Base-by-base conservation (phyloP, 2,797 vertebrate genomes). In the Eleutherodactylus coqui region DNA sequence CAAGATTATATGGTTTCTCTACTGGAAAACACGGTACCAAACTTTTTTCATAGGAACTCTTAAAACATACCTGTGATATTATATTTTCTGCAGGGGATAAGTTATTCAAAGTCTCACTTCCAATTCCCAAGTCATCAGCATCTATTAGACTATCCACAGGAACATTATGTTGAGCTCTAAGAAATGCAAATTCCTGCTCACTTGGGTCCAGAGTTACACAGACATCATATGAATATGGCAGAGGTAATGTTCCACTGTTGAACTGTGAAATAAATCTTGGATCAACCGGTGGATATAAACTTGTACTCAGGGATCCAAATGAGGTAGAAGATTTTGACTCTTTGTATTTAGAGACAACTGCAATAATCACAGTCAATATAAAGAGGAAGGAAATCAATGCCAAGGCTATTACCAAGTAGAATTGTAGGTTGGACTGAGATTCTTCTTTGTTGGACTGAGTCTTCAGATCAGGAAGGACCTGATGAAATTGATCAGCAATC, bases 151-250 rank as follows among this genome's bases (percentile, higher is more conserved):
- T 89, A 9, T 82, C 82, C 75, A 85, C 41, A 16, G 84, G 67
- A 58, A 85, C 53, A 34, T 87, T 55, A 24, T 62, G 91, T 70
- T 90, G 90, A 21, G 89, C 81, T 43, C 89, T 89, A 0, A 90
- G 84, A 34, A 90, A 91, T 55, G 90, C 88, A 21, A 91, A 88
- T 47, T 94, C 93, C 85, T 91, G 93, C 80, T 90, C 90, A 67
- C 89, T 6, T 0, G 92, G 93, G n/a, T 92, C 91, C 0, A 93
- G 88, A 1, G 92, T 92, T 72, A 94, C 86, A 29, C 91, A 94
- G 0, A 91, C 88, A 78, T 95, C 92, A 24, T 93, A 90, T 1
- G 80, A 79, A 78, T 91, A 90, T 11, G 83, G 83, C 16, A 85
- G 58, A 38, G 58, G n/a, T 55, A 85, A 67, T 34, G 83, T 85